phyloP scores from a whole-genome alignment of 2,797 vertebrate species.

The Salmo trutta region DNA sequence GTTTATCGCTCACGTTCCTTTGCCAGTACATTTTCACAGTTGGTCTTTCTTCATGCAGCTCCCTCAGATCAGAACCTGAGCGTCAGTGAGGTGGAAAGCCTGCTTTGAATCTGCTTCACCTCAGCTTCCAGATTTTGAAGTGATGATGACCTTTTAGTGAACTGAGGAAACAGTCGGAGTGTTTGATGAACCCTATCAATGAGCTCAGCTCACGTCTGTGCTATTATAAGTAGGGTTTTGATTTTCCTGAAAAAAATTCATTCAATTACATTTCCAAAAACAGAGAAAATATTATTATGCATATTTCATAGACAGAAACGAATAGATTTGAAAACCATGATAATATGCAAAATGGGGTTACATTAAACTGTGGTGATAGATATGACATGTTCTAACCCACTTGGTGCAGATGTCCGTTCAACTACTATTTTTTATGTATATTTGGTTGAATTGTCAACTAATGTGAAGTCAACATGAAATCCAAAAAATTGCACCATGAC shows the following conservation, averaged over 20 bases:
- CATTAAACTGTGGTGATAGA: background rate
- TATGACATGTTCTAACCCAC: background rate
- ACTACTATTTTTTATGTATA: too few species aligned
- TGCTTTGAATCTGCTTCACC: background rate
- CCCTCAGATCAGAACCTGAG: slow-evolving; percentile 9
- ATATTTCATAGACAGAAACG: background rate
- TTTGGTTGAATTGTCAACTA: too few species aligned
- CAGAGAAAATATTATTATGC: background rate
- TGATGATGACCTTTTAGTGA: slow-evolving; percentile 15
- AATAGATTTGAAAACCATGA: background rate
- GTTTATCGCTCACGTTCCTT: background rate
- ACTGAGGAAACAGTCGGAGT: slow-evolving; percentile 38
- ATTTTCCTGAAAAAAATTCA: background rate
- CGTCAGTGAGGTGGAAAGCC: background rate
- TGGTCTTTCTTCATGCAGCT: background rate
- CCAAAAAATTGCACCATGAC: too few species aligned
- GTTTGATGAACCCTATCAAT: slow-evolving; percentile 41
- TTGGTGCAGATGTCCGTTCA: too few species aligned
- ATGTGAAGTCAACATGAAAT: too few species aligned
- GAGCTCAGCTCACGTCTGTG: slow-evolving; percentile 10
- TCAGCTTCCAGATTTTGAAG: background rate
- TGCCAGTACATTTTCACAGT: background rate
- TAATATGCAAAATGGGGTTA: background rate
- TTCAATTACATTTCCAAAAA: background rate
- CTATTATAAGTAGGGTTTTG: slow-evolving; percentile 8